Conservation (phyloP, 2,113 vertebrate genomes). For the Trogon melanurus region DNA sequence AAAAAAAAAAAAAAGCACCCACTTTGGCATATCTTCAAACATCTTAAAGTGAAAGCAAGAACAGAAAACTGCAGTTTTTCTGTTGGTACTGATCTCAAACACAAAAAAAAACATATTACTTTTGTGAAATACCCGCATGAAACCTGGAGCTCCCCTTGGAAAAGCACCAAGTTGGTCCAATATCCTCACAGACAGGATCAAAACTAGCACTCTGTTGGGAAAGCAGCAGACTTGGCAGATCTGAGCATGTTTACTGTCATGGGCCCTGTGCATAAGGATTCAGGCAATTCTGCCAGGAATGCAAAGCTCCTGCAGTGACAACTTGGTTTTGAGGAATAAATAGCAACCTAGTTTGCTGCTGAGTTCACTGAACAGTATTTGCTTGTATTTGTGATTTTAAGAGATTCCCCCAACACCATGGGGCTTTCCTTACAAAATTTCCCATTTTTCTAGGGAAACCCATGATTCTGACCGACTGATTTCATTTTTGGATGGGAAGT, state of each 20-base stretch:
- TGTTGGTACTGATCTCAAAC: background rate
- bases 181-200: background rate
- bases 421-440: background rate
- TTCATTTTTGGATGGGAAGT: background rate
- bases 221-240: background rate
- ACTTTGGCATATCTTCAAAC: background rate
- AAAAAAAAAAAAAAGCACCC: background rate
- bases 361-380: background rate
- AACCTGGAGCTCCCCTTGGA: background rate
- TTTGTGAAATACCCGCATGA: background rate
- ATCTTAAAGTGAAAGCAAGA: background rate
- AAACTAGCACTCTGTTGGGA: background rate
- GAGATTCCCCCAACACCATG: background rate
- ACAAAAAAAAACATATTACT: background rate
- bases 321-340: background rate
- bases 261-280: background rate
- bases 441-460: background rate
- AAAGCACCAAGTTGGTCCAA: background rate
- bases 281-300: background rate
- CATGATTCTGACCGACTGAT: background rate
- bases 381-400: background rate
- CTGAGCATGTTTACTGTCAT: background rate
- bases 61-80: background rate
- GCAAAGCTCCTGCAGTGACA: background rate
- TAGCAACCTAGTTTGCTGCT: background rate